Evolutionary conservation across 2,113 vertebrate genomes (phyloP).

Genomic region (Cettia cetti): DNA sequence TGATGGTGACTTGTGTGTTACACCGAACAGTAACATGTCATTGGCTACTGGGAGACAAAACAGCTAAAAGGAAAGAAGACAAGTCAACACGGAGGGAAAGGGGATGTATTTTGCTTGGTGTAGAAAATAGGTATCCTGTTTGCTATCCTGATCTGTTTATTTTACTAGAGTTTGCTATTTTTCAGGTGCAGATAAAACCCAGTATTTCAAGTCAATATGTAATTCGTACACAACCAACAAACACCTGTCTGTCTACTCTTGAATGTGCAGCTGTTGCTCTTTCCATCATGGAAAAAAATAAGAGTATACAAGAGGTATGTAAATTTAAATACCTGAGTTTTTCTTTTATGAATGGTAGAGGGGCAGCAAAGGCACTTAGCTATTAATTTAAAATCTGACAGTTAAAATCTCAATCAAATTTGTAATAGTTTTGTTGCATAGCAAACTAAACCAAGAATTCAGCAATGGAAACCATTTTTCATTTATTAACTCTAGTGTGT

Average conservation of each 20-base stretch:
- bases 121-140: neutral
- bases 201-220: slow-evolving; percentile 92
- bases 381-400: neutral
- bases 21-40: neutral
- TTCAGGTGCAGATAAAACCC: slow-evolving; percentile 89
- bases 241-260: slow-evolving; percentile 92
- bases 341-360: neutral
- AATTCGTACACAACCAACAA: slow-evolving; percentile 93
- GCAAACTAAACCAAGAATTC: neutral
- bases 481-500: neutral
- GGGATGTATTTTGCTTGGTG: neutral
- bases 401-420: neutral
- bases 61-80: neutral
- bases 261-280: slow-evolving; percentile 92
- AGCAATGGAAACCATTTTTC: neutral
- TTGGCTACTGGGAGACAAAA: neutral
- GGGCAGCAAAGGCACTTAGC: neutral
- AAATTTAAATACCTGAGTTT: neutral
- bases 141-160: neutral
- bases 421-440: neutral
- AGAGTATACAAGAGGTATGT: slow-evolving; percentile 87
- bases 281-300: slow-evolving; percentile 87
- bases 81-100: neutral
- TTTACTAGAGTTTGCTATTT: slow-evolving; percentile 12
- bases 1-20: neutral